These are phyloP conservation scores for Hesperia comma DNA, from an alignment of 2,888 invertebrate species.

Conservation along the genomic window DNA sequence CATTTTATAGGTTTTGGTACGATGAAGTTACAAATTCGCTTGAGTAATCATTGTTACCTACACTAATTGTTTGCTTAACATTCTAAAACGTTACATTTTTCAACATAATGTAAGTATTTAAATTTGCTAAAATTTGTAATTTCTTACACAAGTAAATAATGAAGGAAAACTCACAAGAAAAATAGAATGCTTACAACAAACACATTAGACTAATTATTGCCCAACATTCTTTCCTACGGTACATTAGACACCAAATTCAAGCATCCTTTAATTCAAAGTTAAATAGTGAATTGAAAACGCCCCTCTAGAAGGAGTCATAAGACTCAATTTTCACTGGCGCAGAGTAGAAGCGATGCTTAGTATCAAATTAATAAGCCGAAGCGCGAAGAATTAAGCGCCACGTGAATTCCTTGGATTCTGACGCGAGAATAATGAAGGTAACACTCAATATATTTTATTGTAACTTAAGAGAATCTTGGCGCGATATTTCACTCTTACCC, in stretches of 20 bases:
- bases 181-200: constrained; percentile 21
- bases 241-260: constrained; percentile 28
- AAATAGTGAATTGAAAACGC: constrained; percentile 34
- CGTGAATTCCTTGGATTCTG: too few species aligned
- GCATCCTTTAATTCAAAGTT: constrained; percentile 25
- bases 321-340: too few species aligned
- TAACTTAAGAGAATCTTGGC: too few species aligned
- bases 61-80: not conserved
- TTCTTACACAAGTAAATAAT: not conserved
- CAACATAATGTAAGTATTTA: not conserved
- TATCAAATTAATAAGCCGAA: too few species aligned
- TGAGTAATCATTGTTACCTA: not conserved
- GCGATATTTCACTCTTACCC: too few species aligned
- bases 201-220: constrained; percentile 38
- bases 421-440: too few species aligned
- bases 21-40: not conserved
- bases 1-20: not conserved
- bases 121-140: not conserved
- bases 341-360: too few species aligned
- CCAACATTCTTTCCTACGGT: constrained; percentile 37
- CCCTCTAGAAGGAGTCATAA: constrained; percentile 55
- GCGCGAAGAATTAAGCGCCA: too few species aligned
- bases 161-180: constrained; percentile 5
- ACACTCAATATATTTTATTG: too few species aligned
- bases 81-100: not conserved